Conservation (phyloP, 2,797 vertebrate species). For the Chelon labrosus region DNA sequence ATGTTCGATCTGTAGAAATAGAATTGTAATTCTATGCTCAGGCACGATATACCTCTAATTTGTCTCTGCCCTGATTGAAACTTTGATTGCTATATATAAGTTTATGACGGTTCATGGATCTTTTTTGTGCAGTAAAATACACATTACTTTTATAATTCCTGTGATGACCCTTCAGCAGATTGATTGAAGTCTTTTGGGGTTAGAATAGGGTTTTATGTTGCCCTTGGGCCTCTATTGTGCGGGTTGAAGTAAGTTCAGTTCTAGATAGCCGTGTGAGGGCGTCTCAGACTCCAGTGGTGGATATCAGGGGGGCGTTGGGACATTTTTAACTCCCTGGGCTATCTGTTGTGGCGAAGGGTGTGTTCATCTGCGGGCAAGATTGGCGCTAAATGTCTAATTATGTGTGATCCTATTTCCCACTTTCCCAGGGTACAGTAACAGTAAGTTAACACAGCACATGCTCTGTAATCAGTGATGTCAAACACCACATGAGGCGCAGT, state of each 20-base stretch:
- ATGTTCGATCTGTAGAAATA: conserved; percentile 75
- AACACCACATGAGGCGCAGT: conserved; percentile 63
- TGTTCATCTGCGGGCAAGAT: conserved; percentile 76
- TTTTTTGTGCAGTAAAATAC: conserved; percentile 39
- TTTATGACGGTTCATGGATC: conserved; percentile 53
- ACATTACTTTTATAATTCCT: conserved; percentile 29
- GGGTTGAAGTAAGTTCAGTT: conserved; percentile 62
- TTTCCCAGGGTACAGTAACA: conserved; percentile 81
- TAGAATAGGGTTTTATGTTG: conserved; percentile 32
- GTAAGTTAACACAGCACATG: conserved; percentile 63
- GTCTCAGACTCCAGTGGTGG: conserved; percentile 51
- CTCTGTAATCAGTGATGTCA: conserved; percentile 84
- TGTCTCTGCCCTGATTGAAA: conserved; percentile 56
- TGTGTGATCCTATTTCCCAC: conserved; percentile 66
- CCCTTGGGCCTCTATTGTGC: conserved; percentile 43
- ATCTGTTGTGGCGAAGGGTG: conserved; percentile 82
- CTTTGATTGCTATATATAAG: conserved; percentile 69
- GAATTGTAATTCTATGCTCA: conserved; percentile 76
- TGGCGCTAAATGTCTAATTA: conserved; percentile 85
- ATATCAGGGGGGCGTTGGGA: conserved; percentile 59
- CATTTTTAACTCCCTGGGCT: conserved; percentile 74
- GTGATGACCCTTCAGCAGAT: conserved; percentile 19
- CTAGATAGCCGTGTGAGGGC: conserved; percentile 51
- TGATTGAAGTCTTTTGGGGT: conserved; percentile 45
- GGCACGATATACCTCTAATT: conserved; percentile 69